Base-by-base conservation (phyloP, 1,140 invertebrate species). In the Drosophila mauritiana region DNA sequence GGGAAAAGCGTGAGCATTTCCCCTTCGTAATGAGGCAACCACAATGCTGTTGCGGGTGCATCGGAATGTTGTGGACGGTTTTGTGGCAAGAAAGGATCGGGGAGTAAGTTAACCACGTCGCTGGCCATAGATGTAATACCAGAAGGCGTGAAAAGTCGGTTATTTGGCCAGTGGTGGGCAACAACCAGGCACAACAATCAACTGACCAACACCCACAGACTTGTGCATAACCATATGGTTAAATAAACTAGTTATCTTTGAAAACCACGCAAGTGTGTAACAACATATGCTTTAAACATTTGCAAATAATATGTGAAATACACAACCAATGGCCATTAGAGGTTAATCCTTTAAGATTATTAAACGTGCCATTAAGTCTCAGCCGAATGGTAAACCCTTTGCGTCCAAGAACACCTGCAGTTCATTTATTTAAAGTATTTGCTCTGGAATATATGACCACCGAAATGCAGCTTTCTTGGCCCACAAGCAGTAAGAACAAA, bases 1-100 rank as follows among this genome's bases (percentile, higher is more conserved):
- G 34, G 53, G 83, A 78, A 78, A 86, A 88, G 84, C 83, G 79
- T 88, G 83, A 81, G 81, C 83, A 75, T 82, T 82, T 86, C 85
- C 75, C 68, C 72, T 61, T 57, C 27, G 76, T 75, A 68, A 86
- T 85, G 80, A 77, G 67, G 83, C 76, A 88, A 89, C 67, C 46
- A 39, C 57, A 73, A 59, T 61, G 45, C 40, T 12, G 42, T 68
- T 77, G 73, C 49, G 64, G 73, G 74, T 61, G 73, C 51, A 20
- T 20, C 39, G 74, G 74, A 69, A 77, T 78, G 55, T 77, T 55
- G 64, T 17, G 48, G 22, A 36, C 11, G 25, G 17, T 20, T n/a
- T n/a, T 43, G 27, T 55, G 27, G 15, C 8, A 20, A 4, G 43
- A 13, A 51, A 34, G 42, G 55, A 27, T n/a, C 13, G n/a, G 12